Evolutionary conservation across 2,888 invertebrate genomes (phyloP).

Genomic region (Lithodes maja): DNA sequence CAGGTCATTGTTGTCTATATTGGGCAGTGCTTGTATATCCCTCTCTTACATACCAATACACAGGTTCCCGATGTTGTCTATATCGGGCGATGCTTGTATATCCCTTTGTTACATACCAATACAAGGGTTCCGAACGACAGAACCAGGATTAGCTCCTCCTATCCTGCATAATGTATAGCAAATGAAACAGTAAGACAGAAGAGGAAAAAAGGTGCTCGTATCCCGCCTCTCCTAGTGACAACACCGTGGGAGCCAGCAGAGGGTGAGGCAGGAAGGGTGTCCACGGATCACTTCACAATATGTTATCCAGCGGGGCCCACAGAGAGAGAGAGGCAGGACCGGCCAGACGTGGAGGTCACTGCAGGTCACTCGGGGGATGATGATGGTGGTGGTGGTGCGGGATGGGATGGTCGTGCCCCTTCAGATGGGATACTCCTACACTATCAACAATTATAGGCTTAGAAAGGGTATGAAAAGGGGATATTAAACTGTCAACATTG

Average conservation of each 20-base stretch:
- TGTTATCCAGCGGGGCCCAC: slow-evolving; percentile 35
- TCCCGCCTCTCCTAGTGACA: slow-evolving; percentile 30
- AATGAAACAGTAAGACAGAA: not conserved
- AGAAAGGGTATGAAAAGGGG: too few relatives aligned
- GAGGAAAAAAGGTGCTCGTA: not conserved
- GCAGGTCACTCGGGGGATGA: not conserved
- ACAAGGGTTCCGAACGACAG: too few relatives aligned
- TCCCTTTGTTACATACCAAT: too few relatives aligned
- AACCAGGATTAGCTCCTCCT: not conserved
- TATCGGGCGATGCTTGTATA: too few relatives aligned
- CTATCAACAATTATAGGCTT: too few relatives aligned
- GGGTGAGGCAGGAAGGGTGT: slow-evolving; percentile 35
- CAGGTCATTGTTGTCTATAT: too few relatives aligned
- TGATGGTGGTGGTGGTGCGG: not conserved
- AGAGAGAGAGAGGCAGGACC: slow-evolving; percentile 4
- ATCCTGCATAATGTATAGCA: not conserved
- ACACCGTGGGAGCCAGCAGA: slow-evolving; percentile 44
- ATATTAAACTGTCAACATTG: too few relatives aligned
- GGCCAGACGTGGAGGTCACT: slow-evolving; percentile 28
- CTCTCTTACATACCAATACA: too few relatives aligned
- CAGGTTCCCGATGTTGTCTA: too few relatives aligned
- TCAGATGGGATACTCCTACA: too few relatives aligned
- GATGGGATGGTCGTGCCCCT: slow-evolving; percentile 26
- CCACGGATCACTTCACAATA: slow-evolving; percentile 56
- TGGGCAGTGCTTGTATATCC: too few relatives aligned